Conservation (phyloP, 2,113 vertebrate species). For the Oreochromis tanganicae region DNA sequence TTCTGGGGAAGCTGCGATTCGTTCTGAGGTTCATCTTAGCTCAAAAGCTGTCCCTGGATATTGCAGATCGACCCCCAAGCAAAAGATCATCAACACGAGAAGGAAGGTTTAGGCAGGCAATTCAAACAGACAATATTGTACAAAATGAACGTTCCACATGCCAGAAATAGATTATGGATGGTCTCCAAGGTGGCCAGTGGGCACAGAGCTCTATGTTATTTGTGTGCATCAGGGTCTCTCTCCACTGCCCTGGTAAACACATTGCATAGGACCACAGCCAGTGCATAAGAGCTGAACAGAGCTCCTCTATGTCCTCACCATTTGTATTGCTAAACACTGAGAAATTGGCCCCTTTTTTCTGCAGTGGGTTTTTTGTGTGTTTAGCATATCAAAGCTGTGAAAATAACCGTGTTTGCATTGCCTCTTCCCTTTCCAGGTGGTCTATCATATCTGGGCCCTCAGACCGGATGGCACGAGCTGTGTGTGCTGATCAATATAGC, state of each 20-base stretch:
- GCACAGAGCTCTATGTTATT: conserved; percentile 46
- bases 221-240: conserved; percentile 50
- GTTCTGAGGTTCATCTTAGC: not conserved
- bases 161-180: conserved; percentile 45
- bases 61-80: not conserved
- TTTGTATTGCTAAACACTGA: conserved; percentile 54
- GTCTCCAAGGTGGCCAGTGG: conserved; percentile 52
- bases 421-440: conserved; percentile 71
- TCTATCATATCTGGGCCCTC: conserved; percentile 72
- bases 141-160: not conserved
- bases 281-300: conserved; percentile 64
- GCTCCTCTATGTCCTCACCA: conserved; percentile 50
- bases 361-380: conserved; percentile 58
- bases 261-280: conserved; percentile 65
- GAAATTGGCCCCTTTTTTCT: conserved; percentile 57
- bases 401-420: conserved; percentile 77
- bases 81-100: not conserved
- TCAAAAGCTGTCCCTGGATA: not conserved
- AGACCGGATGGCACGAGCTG: conserved; percentile 46
- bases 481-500: conserved; percentile 54
- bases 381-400: conserved; percentile 77
- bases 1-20: not conserved
- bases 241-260: conserved; percentile 65
- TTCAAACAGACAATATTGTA: not conserved
- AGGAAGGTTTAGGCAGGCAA: not conserved